Evolutionary conservation across 53 echinoderm and acorn worm genomes (phyloP), one percentile per base, ranked within the genome.

Genomic region (Astropecten irregularis): DNA sequence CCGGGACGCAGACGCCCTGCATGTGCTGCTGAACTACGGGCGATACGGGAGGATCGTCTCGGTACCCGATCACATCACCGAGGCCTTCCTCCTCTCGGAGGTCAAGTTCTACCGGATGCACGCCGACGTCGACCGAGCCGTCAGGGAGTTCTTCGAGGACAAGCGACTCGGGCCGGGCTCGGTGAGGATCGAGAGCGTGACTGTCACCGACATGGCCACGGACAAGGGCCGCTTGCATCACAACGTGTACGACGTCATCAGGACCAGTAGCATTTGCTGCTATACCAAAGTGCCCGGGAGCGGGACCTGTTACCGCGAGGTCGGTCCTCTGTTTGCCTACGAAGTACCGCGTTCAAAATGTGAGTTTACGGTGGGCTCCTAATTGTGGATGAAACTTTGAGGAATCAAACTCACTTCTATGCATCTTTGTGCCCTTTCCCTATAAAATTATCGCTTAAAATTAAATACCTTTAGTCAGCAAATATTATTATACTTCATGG

Each of bases 11-110:
- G 82, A 91, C 48, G 82, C 76, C 20, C 76, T 94, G 39, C 81
- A 84, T 32, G 87, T 94, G n/a, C 85, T 94, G 16, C 82, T 94
- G 31, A 91, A 94, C 55, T 91, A 82, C 44, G 91, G 91, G 13
- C 91, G 94, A 44, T 85, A 88, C 66, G 88, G 88, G 3, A 65
- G 71, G 37, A 49, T 91, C 1, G 82, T 91, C 14, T 66, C 85
- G 1, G 82, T 91, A 9, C 94, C 94, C 13, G 94, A 94, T 20
- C 82, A 88, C 55, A 25, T 93, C 4, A 69, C 69, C 10, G 85
- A 94, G 62, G 74, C 84, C n/a, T 88, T 73, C 32, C 67, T 93
- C n/a, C 40, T 84, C 9, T 71, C 88, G n/a, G 94, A 94, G 52
- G 83, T 88, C 25, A 72, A 66, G 20, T 94, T 88, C 47, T 94